A percentile compares a stretch with the other conserved stretches of the same genome.
Conservation (phyloP, 1,140 invertebrate genomes). For the Mercenaria mercenaria region DNA sequence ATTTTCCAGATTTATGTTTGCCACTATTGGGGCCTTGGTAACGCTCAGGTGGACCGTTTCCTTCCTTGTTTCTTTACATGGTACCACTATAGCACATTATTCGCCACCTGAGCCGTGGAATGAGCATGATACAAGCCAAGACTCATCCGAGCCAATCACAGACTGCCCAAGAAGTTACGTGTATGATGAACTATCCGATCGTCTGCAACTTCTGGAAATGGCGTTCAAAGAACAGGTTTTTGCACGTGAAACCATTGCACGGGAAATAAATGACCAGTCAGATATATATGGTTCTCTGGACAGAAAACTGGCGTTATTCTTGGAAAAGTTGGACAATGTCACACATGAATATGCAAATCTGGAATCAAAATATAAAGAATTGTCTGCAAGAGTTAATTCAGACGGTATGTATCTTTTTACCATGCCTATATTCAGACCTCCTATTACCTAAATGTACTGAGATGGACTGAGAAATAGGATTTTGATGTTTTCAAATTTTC, state of each 20-base stretch:
- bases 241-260: slow-evolving; percentile 72
- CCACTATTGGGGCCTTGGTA: slow-evolving; percentile 42
- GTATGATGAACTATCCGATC: slow-evolving; percentile 70
- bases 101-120: neutral
- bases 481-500: too few relatives aligned
- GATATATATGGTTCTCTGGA: slow-evolving; percentile 73
- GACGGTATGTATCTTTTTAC: slow-evolving; percentile 67
- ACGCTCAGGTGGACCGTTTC: slow-evolving; percentile 39
- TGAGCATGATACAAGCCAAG: neutral
- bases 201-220: slow-evolving; percentile 74
- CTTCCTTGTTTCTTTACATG: neutral
- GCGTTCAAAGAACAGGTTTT: slow-evolving; percentile 78
- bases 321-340: slow-evolving; percentile 65
- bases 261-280: slow-evolving; percentile 76
- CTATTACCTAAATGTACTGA: too few relatives aligned
- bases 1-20: slow-evolving; percentile 60
- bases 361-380: slow-evolving; percentile 63
- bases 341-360: slow-evolving; percentile 49
- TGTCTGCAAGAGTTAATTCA: slow-evolving; percentile 68
- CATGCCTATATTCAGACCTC: neutral
- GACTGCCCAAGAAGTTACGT: slow-evolving; percentile 68
- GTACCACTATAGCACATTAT: neutral
- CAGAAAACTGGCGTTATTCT: slow-evolving; percentile 67
- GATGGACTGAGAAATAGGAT: too few relatives aligned
- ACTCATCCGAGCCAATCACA: slow-evolving; percentile 10